Base-by-base conservation (phyloP, 2,113 vertebrate genomes). In the Paradoxurus hermaphroditus region DNA sequence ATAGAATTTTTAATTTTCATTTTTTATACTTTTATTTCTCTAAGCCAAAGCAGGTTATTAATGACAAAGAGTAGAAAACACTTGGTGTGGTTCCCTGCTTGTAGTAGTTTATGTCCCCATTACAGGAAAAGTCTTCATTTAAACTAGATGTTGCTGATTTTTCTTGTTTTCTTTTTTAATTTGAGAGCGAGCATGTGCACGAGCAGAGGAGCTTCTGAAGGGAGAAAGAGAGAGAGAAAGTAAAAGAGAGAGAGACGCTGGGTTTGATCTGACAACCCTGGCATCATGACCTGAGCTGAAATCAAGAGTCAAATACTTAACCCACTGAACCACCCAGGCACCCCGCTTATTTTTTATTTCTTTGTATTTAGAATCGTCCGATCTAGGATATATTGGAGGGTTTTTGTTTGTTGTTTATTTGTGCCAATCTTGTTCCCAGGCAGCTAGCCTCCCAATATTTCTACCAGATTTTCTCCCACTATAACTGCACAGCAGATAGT, bases 1-100 rank as follows among this genome's bases (percentile, higher is more conserved):
- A 89, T 36, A 91, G 41, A 65, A 83, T 96, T 87, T 89, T 68
- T 19, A 72, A 51, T 44, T 83, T 96, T n/a, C 5, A 8, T 72
- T 92, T 95, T 89, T 85, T 41, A 63, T 90, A 72, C 8, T 73
- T 90, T 63, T 63, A 21, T 86, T 95, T 86, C 36, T 95, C 53
- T 94, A 94, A 96, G 15, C 39, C 67, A 85, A 86, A 93, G 23
- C 25, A 73, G 11, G 67, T 77, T 93, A 46, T 93, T 96, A 81
- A 65, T 89, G 65, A 49, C 59, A 78, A 86, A 94, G 39, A 92
- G 86, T 78, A 88, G 46, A 67, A 81, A 87, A 65, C 8, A 49
- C 7, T 83, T 90, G 36, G 7, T 90, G 8, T 97, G 59, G 62
- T 59, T 94, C 83, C 21, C 27, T 89, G 31, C 41, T 95, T 27